Percentiles rank a stretch among this genome's conserved stretches.
These are phyloP conservation scores for Rhinichthys klamathensis DNA, from an alignment of 2,113 vertebrate genomes.

Conservation along the genomic window DNA sequence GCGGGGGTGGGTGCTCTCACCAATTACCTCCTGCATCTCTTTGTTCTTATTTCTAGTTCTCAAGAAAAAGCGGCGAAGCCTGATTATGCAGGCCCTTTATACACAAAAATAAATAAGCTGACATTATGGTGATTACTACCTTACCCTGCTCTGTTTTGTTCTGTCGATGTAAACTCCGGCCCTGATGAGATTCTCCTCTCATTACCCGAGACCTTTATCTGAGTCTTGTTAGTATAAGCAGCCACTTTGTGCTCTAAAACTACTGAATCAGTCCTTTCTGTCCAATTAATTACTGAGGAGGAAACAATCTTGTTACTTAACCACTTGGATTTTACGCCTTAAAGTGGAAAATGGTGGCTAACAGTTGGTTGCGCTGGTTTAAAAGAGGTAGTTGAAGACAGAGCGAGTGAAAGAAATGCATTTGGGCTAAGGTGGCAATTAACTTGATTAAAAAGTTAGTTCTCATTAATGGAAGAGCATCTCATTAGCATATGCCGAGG, in stretches of 20 bases:
- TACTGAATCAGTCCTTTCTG: slow-evolving; percentile 55
- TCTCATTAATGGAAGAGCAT: neutral
- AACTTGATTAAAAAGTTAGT: neutral
- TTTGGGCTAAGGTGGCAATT: neutral
- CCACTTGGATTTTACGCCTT: slow-evolving; percentile 53
- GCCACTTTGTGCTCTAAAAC: slow-evolving; percentile 71
- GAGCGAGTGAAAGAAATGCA: neutral
- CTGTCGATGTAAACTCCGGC: slow-evolving; percentile 65
- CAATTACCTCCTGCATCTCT: slow-evolving; percentile 67
- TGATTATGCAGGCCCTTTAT: slow-evolving; percentile 67
- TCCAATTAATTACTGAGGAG: slow-evolving; percentile 52
- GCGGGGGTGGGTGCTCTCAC: slow-evolving; percentile 53
- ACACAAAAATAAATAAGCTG: slow-evolving; percentile 67
- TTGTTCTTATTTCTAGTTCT: slow-evolving; percentile 67
- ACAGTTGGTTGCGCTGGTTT: neutral
- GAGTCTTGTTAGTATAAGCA: slow-evolving; percentile 64
- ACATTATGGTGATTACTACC: slow-evolving; percentile 67
- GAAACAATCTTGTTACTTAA: slow-evolving; percentile 50
- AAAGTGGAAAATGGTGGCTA: neutral
- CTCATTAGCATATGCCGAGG: neutral
- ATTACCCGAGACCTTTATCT: slow-evolving; percentile 74
- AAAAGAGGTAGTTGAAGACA: neutral
- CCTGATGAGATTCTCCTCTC: slow-evolving; percentile 70
- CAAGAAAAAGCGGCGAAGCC: slow-evolving; percentile 46
- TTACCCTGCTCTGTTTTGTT: slow-evolving; percentile 64